Conservation (phyloP, 92 coral and sea anemone genomes). For the Palythoa grandiflora region DNA sequence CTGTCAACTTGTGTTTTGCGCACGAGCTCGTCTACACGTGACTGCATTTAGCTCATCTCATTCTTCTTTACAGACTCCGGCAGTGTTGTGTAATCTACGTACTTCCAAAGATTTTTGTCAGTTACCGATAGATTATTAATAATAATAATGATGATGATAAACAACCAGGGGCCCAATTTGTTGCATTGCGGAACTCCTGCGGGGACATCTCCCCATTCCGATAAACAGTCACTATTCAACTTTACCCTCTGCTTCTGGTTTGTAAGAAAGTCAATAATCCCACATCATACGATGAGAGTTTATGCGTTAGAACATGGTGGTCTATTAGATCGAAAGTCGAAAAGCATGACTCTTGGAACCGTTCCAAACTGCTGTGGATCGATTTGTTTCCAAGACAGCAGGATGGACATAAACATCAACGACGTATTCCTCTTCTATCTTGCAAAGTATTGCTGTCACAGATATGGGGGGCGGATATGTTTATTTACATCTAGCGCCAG, state of each 20-base stretch:
- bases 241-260: conserved; percentile 15
- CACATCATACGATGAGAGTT: conserved; percentile 28
- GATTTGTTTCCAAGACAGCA: neutral
- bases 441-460: too few relatives aligned
- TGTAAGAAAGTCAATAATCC: conserved; percentile 27
- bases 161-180: conserved; percentile 18
- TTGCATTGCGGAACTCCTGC: neutral
- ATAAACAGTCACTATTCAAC: conserved; percentile 4
- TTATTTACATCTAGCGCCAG: too few relatives aligned
- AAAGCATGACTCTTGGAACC: neutral
- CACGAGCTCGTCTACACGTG: conserved; percentile 34
- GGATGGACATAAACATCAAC: neutral
- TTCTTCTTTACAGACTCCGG: conserved; percentile 15
- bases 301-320: conserved; percentile 33
- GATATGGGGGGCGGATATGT: too few relatives aligned
- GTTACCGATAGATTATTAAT: neutral
- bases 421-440: too few relatives aligned
- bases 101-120: conserved; percentile 23
- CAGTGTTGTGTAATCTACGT: conserved; percentile 17
- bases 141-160: neutral
- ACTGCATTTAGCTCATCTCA: conserved; percentile 37
- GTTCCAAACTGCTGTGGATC: neutral
- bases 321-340: conserved; percentile 43
- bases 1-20: conserved; percentile 29
- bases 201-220: conserved; percentile 30